Base-by-base conservation (phyloP, 2,888 invertebrate species). In the Lithophane socia region DNA sequence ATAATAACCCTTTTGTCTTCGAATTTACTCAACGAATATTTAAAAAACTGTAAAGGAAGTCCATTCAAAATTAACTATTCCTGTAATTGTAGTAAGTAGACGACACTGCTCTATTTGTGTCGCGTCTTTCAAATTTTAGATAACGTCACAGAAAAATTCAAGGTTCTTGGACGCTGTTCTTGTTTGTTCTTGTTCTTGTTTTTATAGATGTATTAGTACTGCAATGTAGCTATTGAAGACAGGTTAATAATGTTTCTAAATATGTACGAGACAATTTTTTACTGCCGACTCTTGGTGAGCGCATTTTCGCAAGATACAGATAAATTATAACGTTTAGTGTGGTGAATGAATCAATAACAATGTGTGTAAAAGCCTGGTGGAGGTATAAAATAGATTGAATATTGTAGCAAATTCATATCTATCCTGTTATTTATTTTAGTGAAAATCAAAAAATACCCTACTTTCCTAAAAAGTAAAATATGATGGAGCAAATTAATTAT, bases 41-140 rank as follows among this genome's bases (percentile, higher is more conserved):
- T 52, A 44, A n/a, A 10, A 52, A 52, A 52, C 42, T 49, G 16
- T 44, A 52, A 63, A 78, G 21, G 42, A 49, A 67, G 54, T 79
- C 37, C 44, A 67, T 73, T 70, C 37, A 54, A 24, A 75, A 76
- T 24, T 8, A 64, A 80, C 63, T 70, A 80, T 75, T 73, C 24
- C 58, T 24, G 65, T 16, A 54, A 70, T 67, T 67, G 21, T 74
- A 54, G 16, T 60, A 71, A 70, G 42, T 60, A 44, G 16, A 54
- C 73, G 65, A 49, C 68, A 29, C 56, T 29, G 47, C 5, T 64
- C 76, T 83, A 83, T 83, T 79, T 82, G 42, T 37, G 54, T 56
- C 13, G 1, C 18, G 44, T 67, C 74, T 66, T 60, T 56, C 24
- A 60, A 24, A 70, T 56, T 83, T 42, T 13, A 73, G 63, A 67